Percentiles rank a stretch among this genome's conserved stretches.
Conservation (phyloP, 2,797 vertebrate genomes). For the Neoniphon sammara region DNA sequence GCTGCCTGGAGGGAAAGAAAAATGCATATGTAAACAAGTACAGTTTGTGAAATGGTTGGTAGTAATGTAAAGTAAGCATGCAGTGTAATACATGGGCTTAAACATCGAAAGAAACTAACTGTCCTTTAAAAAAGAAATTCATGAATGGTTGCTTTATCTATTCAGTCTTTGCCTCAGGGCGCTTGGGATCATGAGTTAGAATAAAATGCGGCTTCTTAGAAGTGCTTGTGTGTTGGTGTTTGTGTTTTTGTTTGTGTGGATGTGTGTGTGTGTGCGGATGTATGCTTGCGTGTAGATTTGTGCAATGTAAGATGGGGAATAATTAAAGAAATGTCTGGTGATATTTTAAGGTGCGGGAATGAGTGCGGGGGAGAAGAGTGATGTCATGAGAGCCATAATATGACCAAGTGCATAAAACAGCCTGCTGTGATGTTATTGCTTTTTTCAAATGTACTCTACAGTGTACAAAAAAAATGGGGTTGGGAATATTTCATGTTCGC, state of each 20-base stretch:
- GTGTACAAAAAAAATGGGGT: neutral
- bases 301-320: neutral
- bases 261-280: too few species aligned
- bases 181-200: neutral
- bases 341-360: too few species aligned
- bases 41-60: too few species aligned
- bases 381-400: neutral
- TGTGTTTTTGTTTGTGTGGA: neutral
- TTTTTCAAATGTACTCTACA: neutral
- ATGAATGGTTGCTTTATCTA: constrained; percentile 66
- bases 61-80: too few species aligned
- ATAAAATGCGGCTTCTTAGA: neutral
- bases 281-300: neutral
- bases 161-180: neutral
- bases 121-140: constrained; percentile 8
- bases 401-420: neutral
- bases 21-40: too few species aligned
- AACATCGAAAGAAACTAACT: too few species aligned
- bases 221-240: constrained; percentile 1
- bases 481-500: too few species aligned
- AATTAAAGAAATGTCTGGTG: neutral
- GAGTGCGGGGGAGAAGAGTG: neutral
- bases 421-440: neutral
- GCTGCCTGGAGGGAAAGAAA: too few species aligned
- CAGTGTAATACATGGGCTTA: too few species aligned